Evolutionary conservation across 2,113 vertebrate genomes (phyloP).

Genomic region (Ageneiosus marmoratus): DNA sequence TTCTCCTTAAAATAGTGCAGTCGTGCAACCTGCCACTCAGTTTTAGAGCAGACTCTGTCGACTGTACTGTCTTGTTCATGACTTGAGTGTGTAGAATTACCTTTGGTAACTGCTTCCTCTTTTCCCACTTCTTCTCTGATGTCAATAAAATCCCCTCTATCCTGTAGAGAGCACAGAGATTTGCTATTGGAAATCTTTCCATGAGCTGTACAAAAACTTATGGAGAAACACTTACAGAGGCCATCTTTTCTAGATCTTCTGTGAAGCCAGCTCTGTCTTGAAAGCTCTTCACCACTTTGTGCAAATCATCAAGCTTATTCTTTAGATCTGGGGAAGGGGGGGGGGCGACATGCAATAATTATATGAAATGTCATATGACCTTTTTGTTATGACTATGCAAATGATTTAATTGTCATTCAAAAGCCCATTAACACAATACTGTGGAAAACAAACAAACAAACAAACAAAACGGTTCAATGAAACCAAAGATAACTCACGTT

Average conservation of each 20-base stretch:
- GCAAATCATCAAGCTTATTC: slow-evolving; percentile 82
- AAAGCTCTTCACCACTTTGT: slow-evolving; percentile 89
- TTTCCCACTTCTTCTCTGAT: slow-evolving; percentile 86
- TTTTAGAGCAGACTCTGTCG: not conserved
- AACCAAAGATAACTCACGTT: slow-evolving; percentile 74
- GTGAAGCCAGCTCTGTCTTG: slow-evolving; percentile 85
- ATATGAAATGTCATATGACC: not conserved
- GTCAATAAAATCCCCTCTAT: slow-evolving; percentile 83
- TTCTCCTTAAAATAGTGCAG: not conserved
- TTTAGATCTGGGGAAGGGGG: slow-evolving; percentile 84
- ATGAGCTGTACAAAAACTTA: not conserved
- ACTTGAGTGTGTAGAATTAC: slow-evolving; percentile 56
- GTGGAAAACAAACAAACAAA: too few relatives aligned
- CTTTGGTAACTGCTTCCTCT: slow-evolving; percentile 75
- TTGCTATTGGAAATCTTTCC: not conserved
- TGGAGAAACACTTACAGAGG: slow-evolving; percentile 72
- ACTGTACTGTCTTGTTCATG: not conserved
- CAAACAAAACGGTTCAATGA: not conserved
- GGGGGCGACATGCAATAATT: not conserved
- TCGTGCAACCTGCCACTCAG: not conserved
- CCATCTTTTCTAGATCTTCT: slow-evolving; percentile 83
- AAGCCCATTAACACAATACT: too few relatives aligned
- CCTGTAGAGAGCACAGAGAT: slow-evolving; percentile 66
- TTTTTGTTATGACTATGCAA: slow-evolving; percentile 27
- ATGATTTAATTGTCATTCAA: not conserved